Evolutionary conservation across 2,113 vertebrate genomes (phyloP).

Genomic region (Ophiodon elongatus): DNA sequence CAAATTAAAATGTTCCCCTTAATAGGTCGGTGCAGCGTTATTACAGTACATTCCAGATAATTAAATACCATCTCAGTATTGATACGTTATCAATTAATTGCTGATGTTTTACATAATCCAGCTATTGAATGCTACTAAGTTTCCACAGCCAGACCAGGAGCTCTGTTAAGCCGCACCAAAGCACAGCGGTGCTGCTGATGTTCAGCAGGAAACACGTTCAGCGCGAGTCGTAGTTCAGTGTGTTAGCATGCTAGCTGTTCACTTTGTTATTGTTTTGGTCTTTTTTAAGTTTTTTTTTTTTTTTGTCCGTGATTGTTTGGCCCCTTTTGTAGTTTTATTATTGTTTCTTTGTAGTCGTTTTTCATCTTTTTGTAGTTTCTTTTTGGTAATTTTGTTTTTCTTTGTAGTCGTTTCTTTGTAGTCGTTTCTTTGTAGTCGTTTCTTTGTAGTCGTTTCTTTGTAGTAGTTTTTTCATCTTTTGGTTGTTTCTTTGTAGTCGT

Average conservation of each 20-base stretch:
- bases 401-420: no score
- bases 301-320: neutral
- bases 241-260: neutral
- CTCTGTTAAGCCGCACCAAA: neutral
- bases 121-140: neutral
- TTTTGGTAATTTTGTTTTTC: no score
- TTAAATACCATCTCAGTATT: neutral
- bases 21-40: neutral
- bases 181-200: neutral
- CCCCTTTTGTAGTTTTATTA: neutral
- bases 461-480: no score
- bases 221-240: neutral
- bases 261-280: no score
- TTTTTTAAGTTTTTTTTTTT: no score
- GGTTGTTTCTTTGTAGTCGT: no score
- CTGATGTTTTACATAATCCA: neutral
- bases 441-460: no score
- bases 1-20: neutral
- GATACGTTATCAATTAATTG: conserved; percentile 1
- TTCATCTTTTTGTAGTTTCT: no score
- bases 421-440: no score
- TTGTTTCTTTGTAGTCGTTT: no score
- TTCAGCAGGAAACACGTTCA: neutral
- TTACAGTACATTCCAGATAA: conserved; percentile 4
- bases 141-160: neutral